A percentile compares a stretch with the other conserved stretches of the same genome.
Conservation (phyloP, 2,797 vertebrate genomes). For the Cynopterus sphinx region DNA sequence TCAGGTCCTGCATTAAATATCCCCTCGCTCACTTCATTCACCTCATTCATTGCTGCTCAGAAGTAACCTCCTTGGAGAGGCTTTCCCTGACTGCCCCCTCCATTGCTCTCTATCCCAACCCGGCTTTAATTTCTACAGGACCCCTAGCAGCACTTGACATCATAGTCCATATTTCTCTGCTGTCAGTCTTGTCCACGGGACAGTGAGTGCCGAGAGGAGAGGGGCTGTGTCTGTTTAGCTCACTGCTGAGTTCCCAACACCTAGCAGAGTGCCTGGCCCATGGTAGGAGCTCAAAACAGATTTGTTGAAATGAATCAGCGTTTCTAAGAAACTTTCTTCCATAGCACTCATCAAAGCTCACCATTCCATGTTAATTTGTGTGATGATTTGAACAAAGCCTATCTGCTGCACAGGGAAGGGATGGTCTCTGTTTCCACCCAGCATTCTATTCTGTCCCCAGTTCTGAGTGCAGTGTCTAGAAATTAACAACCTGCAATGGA, state of each 20-base stretch:
- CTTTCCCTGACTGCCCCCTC: background rate
- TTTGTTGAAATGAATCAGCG: background rate
- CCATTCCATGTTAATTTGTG: background rate
- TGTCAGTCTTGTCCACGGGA: background rate
- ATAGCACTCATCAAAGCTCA: background rate
- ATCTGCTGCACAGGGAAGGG: background rate
- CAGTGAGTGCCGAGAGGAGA: background rate
- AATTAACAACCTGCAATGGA: background rate
- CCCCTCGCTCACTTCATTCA: background rate
- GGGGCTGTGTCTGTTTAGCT: background rate
- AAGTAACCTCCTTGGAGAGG: background rate
- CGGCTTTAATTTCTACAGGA: background rate
- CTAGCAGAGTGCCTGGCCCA: too few species aligned
- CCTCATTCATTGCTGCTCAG: background rate
- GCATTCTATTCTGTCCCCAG: background rate
- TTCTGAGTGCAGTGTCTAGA: background rate
- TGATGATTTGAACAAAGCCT: background rate
- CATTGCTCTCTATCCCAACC: background rate
- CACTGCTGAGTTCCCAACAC: background rate
- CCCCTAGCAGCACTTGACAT: background rate
- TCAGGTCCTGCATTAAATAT: background rate
- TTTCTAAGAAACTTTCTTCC: background rate
- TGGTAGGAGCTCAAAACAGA: background rate
- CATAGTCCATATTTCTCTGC: background rate
- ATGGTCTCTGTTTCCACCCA: background rate